phyloP scores from a whole-genome alignment of 2,888 invertebrate genomes.

The Chrysotoxum bicinctum region DNA sequence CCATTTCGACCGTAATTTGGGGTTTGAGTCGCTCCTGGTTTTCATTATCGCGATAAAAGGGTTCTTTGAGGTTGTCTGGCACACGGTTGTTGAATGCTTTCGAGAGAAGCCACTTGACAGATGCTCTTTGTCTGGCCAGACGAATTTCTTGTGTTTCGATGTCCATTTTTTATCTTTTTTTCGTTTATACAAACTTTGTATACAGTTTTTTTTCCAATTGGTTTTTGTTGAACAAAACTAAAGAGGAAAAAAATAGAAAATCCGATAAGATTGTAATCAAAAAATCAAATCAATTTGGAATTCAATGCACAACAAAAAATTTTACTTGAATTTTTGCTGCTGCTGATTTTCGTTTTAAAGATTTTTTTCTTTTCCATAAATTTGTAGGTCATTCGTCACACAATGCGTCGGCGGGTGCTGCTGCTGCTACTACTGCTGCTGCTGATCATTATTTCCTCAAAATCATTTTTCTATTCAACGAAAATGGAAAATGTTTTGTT shows the following conservation, averaged over 20 bases:
- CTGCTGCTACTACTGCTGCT: constrained; percentile 70
- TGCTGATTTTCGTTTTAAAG: constrained; percentile 35
- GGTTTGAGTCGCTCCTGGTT: constrained; percentile 97
- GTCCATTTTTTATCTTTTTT: constrained; percentile 76
- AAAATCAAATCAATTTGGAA: not conserved
- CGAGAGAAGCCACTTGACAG: constrained; percentile 97
- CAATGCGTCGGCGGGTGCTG: constrained; percentile 71
- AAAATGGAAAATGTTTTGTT: constrained; percentile 34
- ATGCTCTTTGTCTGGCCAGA: constrained; percentile 97
- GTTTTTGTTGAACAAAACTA: constrained; percentile 35
- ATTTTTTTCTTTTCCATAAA: constrained; percentile 30
- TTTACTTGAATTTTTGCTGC: constrained; percentile 56
- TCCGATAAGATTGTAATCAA: constrained; percentile 19
- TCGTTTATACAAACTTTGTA: constrained; percentile 12
- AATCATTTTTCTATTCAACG: constrained; percentile 55
- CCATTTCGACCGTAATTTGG: constrained; percentile 92
- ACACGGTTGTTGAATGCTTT: constrained; percentile 97
- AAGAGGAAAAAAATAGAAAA: constrained; percentile 2
- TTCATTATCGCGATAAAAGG: constrained; percentile 97
- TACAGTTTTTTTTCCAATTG: constrained; percentile 28
- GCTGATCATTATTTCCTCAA: constrained; percentile 43
- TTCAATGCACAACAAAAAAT: constrained; percentile 27
- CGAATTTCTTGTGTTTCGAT: constrained; percentile 80
- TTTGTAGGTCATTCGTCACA: constrained; percentile 62
- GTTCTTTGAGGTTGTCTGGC: constrained; percentile 95